phyloP scores from a whole-genome alignment of 2,888 invertebrate genomes.

The Pristionchus fissidentatus region DNA sequence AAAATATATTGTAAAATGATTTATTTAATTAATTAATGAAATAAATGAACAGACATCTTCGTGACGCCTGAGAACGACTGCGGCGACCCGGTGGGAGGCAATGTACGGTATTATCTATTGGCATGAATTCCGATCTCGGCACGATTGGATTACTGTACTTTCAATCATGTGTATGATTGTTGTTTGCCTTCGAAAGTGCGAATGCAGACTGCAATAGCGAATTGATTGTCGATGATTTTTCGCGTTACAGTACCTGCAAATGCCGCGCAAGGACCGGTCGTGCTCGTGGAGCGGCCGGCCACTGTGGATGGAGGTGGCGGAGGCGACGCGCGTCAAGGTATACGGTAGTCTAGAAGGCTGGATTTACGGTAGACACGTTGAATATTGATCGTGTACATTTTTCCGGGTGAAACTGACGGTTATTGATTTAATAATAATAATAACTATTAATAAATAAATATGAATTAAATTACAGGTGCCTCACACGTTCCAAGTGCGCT shows the following conservation, averaged over 20 bases:
- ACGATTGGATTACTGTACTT: no score
- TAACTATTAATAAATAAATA: not conserved
- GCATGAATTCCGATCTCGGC: not conserved
- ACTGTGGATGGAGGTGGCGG: slow-evolving; percentile 84
- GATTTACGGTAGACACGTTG: not conserved
- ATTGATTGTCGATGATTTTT: no score
- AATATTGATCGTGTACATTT: no score
- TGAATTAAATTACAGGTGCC: slow-evolving; percentile 82
- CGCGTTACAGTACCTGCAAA: slow-evolving; percentile 74
- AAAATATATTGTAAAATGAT: not conserved
- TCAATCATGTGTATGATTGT: no score
- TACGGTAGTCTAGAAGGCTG: not conserved
- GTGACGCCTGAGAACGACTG: slow-evolving; percentile 73
- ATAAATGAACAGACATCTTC: slow-evolving; percentile 71
- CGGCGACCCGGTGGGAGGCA: slow-evolving; percentile 74
- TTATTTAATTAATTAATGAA: not conserved
- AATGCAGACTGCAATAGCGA: not conserved
- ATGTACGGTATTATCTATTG: slow-evolving; percentile 59
- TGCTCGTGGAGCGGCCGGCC: slow-evolving; percentile 81
- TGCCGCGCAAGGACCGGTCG: slow-evolving; percentile 75
- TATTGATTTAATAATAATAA: not conserved
- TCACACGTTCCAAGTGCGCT: slow-evolving; percentile 95
- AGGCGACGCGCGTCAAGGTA: slow-evolving; percentile 80
- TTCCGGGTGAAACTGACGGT: no score
- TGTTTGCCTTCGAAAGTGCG: not conserved